Evolutionary conservation across 2,797 vertebrate genomes (phyloP).

Genomic region (Sphenopsis melanotis): DNA sequence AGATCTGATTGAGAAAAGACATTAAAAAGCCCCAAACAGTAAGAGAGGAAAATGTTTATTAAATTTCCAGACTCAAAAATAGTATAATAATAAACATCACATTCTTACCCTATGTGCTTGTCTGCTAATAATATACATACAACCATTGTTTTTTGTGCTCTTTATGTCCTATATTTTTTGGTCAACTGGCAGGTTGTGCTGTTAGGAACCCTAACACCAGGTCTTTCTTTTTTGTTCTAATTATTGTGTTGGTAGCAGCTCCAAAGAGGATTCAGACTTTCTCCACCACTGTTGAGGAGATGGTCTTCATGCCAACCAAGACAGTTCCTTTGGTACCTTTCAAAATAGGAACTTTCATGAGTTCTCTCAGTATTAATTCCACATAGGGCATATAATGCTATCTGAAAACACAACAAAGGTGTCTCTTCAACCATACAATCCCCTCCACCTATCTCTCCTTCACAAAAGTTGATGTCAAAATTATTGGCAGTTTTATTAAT

Average conservation of each 20-base stretch:
- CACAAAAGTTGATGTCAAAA: neutral
- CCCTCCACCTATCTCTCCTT: neutral
- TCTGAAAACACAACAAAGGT: neutral
- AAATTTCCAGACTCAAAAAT: neutral
- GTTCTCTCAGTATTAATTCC: neutral
- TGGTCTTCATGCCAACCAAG: neutral
- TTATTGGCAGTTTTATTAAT: neutral
- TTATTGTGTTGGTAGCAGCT: neutral
- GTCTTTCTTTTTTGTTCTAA: neutral
- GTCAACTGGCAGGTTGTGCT: neutral
- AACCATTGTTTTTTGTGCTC: neutral
- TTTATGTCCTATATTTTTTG: neutral
- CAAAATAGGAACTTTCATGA: neutral
- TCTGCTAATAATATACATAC: neutral
- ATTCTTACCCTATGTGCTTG: neutral
- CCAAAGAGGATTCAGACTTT: neutral
- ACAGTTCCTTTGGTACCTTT: neutral
- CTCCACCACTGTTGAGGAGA: neutral
- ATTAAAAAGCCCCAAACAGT: accelerated
- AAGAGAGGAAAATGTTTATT: neutral
- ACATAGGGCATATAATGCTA: neutral
- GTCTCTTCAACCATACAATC: neutral
- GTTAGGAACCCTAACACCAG: neutral
- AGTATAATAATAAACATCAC: neutral
- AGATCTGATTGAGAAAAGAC: neutral